These are phyloP conservation scores for Dryoscopus gambensis DNA, from an alignment of 2,113 vertebrate species.

Conservation along the genomic window DNA sequence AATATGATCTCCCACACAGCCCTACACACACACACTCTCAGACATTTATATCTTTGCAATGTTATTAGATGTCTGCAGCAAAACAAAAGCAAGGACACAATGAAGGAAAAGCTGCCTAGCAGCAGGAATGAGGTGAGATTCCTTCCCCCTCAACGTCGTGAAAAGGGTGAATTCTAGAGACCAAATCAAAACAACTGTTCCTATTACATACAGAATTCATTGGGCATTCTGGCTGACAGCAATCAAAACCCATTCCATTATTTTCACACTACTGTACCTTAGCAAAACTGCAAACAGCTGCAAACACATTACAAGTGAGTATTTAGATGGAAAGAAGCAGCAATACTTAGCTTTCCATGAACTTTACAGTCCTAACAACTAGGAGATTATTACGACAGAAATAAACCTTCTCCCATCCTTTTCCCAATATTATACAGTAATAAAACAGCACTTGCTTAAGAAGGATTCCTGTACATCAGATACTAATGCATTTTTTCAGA, in stretches of 20 bases:
- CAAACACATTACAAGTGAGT: not conserved
- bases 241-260: not conserved
- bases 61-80: not conserved
- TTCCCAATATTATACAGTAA: not conserved
- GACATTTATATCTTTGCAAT: not conserved
- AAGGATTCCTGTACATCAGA: not conserved
- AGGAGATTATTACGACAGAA: not conserved
- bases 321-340: not conserved
- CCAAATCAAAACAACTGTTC: not conserved
- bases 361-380: not conserved
- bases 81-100: not conserved
- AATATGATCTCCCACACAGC: not conserved
- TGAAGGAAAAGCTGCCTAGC: not conserved
- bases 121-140: not conserved
- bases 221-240: not conserved
- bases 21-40: not conserved
- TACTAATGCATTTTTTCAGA: not conserved
- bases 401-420: not conserved
- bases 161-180: not conserved
- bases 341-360: not conserved
- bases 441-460: not conserved
- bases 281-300: not conserved
- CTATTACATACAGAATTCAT: not conserved
- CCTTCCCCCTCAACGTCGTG: not conserved
- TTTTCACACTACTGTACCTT: not conserved